Evolutionary conservation across 2,113 vertebrate species (phyloP).

Genomic region (Ramphastos sulfuratus): DNA sequence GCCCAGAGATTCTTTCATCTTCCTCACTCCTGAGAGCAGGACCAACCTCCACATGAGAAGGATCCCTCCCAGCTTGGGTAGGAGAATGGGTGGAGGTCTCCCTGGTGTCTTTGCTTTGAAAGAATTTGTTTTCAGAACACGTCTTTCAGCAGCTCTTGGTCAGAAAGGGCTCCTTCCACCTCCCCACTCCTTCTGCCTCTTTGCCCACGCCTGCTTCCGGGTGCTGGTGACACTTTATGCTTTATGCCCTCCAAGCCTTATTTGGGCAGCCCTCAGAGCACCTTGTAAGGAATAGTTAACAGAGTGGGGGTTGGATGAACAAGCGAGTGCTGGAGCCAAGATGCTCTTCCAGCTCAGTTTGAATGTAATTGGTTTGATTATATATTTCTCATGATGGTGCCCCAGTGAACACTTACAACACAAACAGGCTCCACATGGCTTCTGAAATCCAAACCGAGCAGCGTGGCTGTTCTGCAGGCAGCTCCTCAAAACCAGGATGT

Average conservation of each 20-base stretch:
- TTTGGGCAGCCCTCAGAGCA: neutral
- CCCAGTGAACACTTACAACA: neutral
- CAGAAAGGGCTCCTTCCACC: neutral
- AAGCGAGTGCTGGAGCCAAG: neutral
- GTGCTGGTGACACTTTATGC: neutral
- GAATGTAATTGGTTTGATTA: neutral
- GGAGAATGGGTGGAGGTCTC: conserved; percentile 39
- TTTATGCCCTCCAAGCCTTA: neutral
- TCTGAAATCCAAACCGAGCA: neutral
- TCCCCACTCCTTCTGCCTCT: neutral
- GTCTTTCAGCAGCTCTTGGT: conserved; percentile 40
- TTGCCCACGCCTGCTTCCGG: neutral
- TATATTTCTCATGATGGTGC: neutral
- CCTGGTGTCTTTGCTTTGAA: conserved; percentile 22
- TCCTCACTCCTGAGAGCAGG: conserved; percentile 12
- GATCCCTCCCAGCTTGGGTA: neutral
- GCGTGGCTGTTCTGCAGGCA: neutral
- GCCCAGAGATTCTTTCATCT: conserved; percentile 52
- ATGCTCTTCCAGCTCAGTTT: neutral
- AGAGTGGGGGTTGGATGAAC: neutral
- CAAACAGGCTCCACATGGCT: neutral
- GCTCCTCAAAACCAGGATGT: neutral
- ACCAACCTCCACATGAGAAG: neutral
- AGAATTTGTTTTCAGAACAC: conserved; percentile 46
- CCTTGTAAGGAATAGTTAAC: neutral